phyloP scores from a whole-genome alignment of 2,797 vertebrate genomes.

The Lepidocolaptes lacrymiger region DNA sequence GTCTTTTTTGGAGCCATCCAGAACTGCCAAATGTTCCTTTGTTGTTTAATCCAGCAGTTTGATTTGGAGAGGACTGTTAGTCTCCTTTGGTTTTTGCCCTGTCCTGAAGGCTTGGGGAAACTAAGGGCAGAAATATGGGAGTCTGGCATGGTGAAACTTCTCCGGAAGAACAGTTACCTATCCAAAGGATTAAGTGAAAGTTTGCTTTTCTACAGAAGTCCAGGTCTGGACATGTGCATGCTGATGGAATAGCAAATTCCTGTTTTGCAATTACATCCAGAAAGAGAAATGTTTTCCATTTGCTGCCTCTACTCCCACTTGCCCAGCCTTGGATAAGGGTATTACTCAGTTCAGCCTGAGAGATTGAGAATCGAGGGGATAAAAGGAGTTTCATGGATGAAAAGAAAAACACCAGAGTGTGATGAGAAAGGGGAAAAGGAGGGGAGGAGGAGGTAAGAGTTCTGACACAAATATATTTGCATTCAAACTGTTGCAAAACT shows the following conservation, averaged over 20 bases:
- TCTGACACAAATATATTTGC: background rate
- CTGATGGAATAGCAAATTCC: background rate
- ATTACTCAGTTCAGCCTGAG: background rate
- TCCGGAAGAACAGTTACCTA: background rate
- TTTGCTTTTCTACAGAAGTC: background rate
- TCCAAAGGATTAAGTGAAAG: background rate
- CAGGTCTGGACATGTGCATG: background rate
- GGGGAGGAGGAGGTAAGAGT: background rate
- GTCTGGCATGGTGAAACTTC: background rate
- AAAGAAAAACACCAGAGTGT: background rate
- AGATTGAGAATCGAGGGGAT: background rate
- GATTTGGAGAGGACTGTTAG: background rate
- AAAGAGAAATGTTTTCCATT: slow-evolving; percentile 40
- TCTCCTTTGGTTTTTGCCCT: background rate
- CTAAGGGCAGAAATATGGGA: background rate
- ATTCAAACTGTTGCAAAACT: background rate
- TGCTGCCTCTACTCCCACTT: background rate
- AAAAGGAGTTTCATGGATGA: background rate
- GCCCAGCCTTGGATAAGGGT: background rate
- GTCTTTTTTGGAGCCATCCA: background rate
- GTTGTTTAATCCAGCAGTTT: background rate
- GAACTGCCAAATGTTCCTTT: background rate
- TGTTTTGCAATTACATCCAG: slow-evolving; percentile 17
- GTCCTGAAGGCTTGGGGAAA: background rate
- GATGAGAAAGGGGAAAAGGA: background rate